These are phyloP conservation scores for Schlechtendalia chinensis DNA, from an alignment of 1,140 invertebrate species.

Conservation along the genomic window DNA sequence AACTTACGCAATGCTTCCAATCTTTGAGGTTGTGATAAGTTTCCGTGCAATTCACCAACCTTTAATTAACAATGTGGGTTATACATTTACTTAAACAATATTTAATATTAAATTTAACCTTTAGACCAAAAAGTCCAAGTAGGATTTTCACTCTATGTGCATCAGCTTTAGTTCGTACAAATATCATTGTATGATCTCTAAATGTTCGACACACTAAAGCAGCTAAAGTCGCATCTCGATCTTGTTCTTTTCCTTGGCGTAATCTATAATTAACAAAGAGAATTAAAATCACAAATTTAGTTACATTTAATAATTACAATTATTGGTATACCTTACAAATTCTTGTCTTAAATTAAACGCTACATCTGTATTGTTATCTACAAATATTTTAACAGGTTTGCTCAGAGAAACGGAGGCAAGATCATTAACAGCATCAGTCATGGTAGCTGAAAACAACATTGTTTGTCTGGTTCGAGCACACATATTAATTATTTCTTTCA, in stretches of 20 bases:
- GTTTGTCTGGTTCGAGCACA: slow-evolving; percentile 93
- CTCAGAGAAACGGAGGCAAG: slow-evolving; percentile 86
- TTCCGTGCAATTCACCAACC: slow-evolving; percentile 92
- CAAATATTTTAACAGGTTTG: slow-evolving; percentile 89
- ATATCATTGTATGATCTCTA: slow-evolving; percentile 86
- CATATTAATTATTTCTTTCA: slow-evolving; percentile 92
- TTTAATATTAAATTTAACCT: slow-evolving; percentile 56
- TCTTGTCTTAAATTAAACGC: slow-evolving; percentile 94
- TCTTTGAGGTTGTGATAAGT: slow-evolving; percentile 88
- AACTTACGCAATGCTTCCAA: slow-evolving; percentile 86
- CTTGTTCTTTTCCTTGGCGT: slow-evolving; percentile 75
- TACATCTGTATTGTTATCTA: slow-evolving; percentile 94
- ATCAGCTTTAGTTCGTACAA: slow-evolving; percentile 93
- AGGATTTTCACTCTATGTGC: slow-evolving; percentile 90
- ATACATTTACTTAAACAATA: background rate
- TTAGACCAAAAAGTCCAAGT: slow-evolving; percentile 81
- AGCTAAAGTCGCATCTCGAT: slow-evolving; percentile 87
- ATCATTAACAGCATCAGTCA: slow-evolving; percentile 95
- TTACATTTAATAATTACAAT: background rate
- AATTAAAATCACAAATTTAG: background rate
- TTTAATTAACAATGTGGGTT: slow-evolving; percentile 52
- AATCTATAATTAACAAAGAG: slow-evolving; percentile 59
- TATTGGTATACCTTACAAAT: slow-evolving; percentile 74
- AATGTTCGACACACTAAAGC: slow-evolving; percentile 93
- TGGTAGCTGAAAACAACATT: slow-evolving; percentile 96